Percentiles rank a stretch among this genome's conserved stretches.
These are phyloP conservation scores for Allacma fusca DNA, from an alignment of 2,888 invertebrate species.

Conservation along the genomic window DNA sequence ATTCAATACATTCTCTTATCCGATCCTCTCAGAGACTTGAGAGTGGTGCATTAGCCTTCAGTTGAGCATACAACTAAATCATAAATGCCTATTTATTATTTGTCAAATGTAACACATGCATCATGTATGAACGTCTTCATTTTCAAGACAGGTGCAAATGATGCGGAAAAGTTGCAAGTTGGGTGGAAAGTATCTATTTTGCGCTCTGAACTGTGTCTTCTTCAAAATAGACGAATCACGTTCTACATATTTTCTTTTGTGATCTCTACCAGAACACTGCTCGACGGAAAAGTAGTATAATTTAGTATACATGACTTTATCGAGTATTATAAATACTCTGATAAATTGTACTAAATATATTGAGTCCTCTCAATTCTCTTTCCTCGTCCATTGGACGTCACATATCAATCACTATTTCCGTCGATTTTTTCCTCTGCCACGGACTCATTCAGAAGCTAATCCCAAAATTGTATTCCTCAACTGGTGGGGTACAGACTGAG, in stretches of 20 bases:
- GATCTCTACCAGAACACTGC: neutral
- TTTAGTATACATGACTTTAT: too few species aligned
- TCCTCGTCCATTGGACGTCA: too few species aligned
- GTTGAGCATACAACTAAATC: neutral
- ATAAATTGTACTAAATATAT: too few species aligned
- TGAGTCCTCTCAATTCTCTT: too few species aligned
- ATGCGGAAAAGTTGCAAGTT: neutral
- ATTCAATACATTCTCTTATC: too few species aligned
- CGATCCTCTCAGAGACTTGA: too few species aligned
- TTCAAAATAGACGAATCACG: neutral
- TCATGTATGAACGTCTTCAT: neutral
- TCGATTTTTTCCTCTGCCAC: neutral
- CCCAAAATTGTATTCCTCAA: too few species aligned
- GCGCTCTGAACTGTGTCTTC: neutral
- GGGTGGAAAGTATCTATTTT: neutral
- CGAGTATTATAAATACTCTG: too few species aligned
- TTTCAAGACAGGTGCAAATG: neutral
- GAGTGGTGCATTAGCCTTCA: neutral
- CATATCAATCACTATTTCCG: neutral
- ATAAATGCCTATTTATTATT: neutral
- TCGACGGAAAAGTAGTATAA: neutral
- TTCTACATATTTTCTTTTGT: neutral
- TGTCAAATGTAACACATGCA: neutral
- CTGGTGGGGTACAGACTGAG: too few species aligned
- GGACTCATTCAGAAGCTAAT: too few species aligned